These are phyloP conservation scores for Mantis religiosa DNA, from an alignment of 2,888 invertebrate species.

Conservation along the genomic window DNA sequence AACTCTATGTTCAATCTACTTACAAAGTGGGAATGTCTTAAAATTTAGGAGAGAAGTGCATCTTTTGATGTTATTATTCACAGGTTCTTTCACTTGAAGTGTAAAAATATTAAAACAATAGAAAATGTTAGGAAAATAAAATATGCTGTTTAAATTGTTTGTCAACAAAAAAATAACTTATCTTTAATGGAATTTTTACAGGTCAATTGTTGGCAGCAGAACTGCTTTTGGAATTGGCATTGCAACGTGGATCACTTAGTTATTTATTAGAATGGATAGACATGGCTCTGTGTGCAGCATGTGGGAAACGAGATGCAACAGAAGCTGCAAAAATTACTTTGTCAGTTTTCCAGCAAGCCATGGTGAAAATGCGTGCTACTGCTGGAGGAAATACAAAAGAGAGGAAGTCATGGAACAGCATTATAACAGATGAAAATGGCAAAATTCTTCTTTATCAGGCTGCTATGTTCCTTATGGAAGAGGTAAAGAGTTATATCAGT, in stretches of 20 bases:
- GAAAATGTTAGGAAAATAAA: background rate
- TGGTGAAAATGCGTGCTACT: conserved; percentile 30
- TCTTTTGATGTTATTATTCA: no score
- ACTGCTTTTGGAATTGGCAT: conserved; percentile 52
- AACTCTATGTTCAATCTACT: no score
- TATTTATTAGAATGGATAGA: conserved; percentile 60
- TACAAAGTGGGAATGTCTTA: no score
- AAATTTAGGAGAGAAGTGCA: no score
- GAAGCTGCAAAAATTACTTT: conserved; percentile 22
- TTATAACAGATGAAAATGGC: conserved; percentile 5
- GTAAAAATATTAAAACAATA: no score
- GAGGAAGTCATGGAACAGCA: background rate
- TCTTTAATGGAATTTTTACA: conserved; percentile 23
- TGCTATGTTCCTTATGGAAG: conserved; percentile 53
- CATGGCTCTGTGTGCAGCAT: conserved; percentile 47
- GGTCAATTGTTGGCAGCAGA: conserved; percentile 48
- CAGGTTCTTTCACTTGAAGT: no score
- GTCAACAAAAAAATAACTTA: background rate
- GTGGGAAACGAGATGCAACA: background rate
- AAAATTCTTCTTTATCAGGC: conserved; percentile 48
- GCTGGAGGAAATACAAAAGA: conserved; percentile 15
- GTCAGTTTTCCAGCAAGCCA: conserved; percentile 25
- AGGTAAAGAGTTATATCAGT: conserved; percentile 35
- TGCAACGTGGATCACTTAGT: conserved; percentile 57
- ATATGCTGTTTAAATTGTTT: background rate